phyloP scores from a whole-genome alignment of 2,888 invertebrate genomes.

The Corbicula japonica region DNA sequence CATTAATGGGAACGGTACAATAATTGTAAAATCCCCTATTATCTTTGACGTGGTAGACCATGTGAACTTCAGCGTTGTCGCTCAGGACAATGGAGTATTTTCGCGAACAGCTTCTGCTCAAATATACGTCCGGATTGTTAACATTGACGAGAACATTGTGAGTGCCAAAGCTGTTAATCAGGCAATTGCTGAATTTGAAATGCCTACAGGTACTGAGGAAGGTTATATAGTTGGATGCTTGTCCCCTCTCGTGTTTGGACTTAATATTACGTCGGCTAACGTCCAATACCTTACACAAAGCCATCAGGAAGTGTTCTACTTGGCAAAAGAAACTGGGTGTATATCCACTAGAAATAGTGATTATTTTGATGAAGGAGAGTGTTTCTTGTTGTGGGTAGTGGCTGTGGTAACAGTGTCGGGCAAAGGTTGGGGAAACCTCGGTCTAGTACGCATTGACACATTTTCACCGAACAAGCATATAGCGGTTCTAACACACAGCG shows the following conservation, averaged over 20 bases:
- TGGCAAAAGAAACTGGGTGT: conserved; percentile 66
- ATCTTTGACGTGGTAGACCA: conserved; percentile 56
- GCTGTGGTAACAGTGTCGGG: conserved; percentile 31
- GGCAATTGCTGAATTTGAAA: conserved; percentile 61
- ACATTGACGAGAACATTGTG: conserved; percentile 66
- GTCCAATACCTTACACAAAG: conserved; percentile 52
- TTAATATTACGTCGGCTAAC: conserved; percentile 41
- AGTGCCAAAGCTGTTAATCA: conserved; percentile 38
- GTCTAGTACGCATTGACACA: conserved; percentile 65
- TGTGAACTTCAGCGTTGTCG: conserved; percentile 61
- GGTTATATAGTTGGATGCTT: conserved; percentile 61
- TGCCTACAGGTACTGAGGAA: conserved; percentile 50
- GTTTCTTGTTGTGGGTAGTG: conserved; percentile 60
- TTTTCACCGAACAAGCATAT: conserved; percentile 60
- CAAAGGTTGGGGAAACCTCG: conserved; percentile 45
- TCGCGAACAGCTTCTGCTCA: conserved; percentile 42
- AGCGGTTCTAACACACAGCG: conserved; percentile 62
- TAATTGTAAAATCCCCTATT: conserved; percentile 54
- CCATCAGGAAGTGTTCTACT: conserved; percentile 54
- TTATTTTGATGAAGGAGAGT: conserved; percentile 34
- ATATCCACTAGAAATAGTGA: conserved; percentile 52
- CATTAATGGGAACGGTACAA: conserved; percentile 51
- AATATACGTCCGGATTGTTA: conserved; percentile 62
- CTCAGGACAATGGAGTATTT: conserved; percentile 62
- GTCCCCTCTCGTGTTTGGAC: conserved; percentile 61